Evolutionary conservation across 1,140 invertebrate genomes (phyloP).

Genomic region (Drosophila ogumai): DNA sequence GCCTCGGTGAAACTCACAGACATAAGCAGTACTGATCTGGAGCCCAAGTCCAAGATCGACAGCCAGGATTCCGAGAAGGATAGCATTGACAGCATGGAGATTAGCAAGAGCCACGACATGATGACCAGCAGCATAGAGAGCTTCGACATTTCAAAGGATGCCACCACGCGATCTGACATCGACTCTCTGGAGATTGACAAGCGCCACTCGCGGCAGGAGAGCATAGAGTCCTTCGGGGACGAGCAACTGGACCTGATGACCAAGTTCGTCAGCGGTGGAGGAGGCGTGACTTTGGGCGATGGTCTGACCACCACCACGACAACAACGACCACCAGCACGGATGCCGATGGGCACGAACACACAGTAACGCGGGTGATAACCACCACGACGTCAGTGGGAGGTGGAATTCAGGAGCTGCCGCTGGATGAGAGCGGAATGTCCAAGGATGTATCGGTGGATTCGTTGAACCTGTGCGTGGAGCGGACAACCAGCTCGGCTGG

Average conservation of each 20-base stretch:
- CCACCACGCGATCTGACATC: conserved; percentile 74
- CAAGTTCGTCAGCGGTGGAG: conserved; percentile 79
- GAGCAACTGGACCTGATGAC: conserved; percentile 84
- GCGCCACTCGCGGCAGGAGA: conserved; percentile 86
- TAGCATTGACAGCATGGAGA: conserved; percentile 88
- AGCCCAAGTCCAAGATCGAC: conserved; percentile 80
- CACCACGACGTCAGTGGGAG: conserved; percentile 85
- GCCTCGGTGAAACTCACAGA: conserved; percentile 85
- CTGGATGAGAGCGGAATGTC: conserved; percentile 62
- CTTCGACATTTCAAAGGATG: conserved; percentile 86
- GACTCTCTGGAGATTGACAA: conserved; percentile 83
- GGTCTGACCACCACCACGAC: conserved; percentile 85
- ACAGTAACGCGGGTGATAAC: conserved; percentile 86
- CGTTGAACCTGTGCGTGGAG: conserved; percentile 75
- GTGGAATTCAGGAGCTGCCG: conserved; percentile 54
- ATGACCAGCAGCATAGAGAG: conserved; percentile 89
- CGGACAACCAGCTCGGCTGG: conserved; percentile 89
- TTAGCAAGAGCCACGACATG: conserved; percentile 86
- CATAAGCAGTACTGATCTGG: conserved; percentile 84
- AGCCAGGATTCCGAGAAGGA: conserved; percentile 84
- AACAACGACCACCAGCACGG: conserved; percentile 86
- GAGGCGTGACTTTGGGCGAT: conserved; percentile 80
- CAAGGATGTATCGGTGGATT: conserved; percentile 81
- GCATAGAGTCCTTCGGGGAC: conserved; percentile 86
- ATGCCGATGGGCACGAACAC: conserved; percentile 85